These are phyloP conservation scores for Hemithea aestivaria DNA, from an alignment of 2,888 invertebrate genomes.

Conservation along the genomic window DNA sequence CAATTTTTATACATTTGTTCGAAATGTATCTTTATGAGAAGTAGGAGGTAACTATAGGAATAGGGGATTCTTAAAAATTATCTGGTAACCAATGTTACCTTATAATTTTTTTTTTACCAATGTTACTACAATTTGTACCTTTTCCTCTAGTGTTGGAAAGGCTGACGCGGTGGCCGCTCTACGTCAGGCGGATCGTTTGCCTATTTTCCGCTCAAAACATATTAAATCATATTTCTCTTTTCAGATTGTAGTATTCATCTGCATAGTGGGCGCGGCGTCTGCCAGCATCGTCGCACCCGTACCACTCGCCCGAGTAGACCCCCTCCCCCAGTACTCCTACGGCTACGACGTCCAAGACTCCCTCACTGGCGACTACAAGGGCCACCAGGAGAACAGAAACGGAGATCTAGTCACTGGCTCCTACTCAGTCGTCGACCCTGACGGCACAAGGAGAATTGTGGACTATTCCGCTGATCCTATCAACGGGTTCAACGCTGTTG, in stretches of 20 bases:
- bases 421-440: conserved; percentile 76
- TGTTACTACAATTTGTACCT: no score
- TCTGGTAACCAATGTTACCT: no score
- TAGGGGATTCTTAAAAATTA: no score
- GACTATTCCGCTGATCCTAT: conserved; percentile 77
- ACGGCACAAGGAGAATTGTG: conserved; percentile 77
- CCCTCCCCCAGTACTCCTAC: conserved; percentile 77
- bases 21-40: no score
- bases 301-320: conserved; percentile 57
- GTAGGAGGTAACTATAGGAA: no score
- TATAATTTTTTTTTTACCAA: no score
- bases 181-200: no score
- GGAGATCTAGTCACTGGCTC: conserved; percentile 79
- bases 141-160: no score
- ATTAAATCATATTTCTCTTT: conserved; percentile 28
- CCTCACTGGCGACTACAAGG: conserved; percentile 79
- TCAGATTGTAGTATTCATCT: conserved; percentile 75
- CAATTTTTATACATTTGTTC: no score
- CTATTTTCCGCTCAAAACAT: not conserved
- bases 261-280: conserved; percentile 53
- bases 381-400: conserved; percentile 76
- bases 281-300: conserved; percentile 61
- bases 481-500: conserved; percentile 79
- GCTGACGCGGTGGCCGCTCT: no score
- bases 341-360: conserved; percentile 79